phyloP scores from a whole-genome alignment of 1,140 invertebrate species.

The Chlorops oryzae region DNA sequence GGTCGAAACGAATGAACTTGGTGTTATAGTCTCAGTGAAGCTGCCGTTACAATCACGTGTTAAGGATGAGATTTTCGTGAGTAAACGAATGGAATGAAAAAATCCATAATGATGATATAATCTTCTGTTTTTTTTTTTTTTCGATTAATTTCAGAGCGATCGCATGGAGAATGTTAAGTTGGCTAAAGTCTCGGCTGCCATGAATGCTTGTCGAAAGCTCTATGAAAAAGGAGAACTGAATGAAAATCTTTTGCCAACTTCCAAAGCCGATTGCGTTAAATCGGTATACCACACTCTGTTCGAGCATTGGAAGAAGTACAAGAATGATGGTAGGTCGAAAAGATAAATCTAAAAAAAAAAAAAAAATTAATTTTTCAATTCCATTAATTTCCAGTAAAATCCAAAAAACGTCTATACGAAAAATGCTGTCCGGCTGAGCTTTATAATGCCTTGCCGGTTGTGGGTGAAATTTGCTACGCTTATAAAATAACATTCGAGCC shows the following conservation, averaged over 20 bases:
- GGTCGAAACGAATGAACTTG: conserved; percentile 8
- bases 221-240: conserved; percentile 70
- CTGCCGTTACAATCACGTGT: conserved; percentile 73
- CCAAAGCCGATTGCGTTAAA: conserved; percentile 52
- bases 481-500: conserved; percentile 30
- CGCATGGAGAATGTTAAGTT: conserved; percentile 53
- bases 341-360: conserved; percentile 1
- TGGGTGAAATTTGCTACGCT: conserved; percentile 29
- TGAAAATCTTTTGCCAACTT: conserved; percentile 67
- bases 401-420: conserved; percentile 64
- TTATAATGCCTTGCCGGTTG: conserved; percentile 21
- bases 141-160: conserved; percentile 52
- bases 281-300: conserved; percentile 34
- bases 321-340: conserved; percentile 47
- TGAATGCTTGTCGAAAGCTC: conserved; percentile 67
- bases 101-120: no score
- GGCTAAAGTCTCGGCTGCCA: conserved; percentile 76
- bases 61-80: no score
- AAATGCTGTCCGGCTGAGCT: conserved; percentile 51
- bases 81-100: no score
- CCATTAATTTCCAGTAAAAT: conserved; percentile 53
- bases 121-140: no score
- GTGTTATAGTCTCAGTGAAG: conserved; percentile 36
- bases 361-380: background rate
- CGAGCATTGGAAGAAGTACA: conserved; percentile 52